Evolutionary conservation across 2,888 invertebrate species (phyloP).

Genomic region (Drosophila lutescens): DNA sequence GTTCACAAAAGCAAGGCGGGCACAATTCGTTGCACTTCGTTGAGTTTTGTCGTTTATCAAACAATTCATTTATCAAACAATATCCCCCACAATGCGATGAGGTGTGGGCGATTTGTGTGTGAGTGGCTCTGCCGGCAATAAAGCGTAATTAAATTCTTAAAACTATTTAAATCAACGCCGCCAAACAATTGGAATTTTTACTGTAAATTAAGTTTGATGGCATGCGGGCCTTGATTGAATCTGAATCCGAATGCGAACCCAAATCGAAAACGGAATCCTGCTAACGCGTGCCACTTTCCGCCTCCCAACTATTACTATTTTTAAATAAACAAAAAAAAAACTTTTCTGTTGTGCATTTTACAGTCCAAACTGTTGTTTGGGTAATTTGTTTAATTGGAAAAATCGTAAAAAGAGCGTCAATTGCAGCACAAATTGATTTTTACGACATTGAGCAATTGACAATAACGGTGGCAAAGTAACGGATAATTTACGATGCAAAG

Average conservation of each 20-base stretch:
- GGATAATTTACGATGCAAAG: slow-evolving; percentile 61
- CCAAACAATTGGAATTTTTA: slow-evolving; percentile 62
- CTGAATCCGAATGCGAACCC: slow-evolving; percentile 1
- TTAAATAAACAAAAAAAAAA: slow-evolving; percentile 35
- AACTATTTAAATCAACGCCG: slow-evolving; percentile 73
- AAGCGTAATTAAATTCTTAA: slow-evolving; percentile 57
- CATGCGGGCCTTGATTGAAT: slow-evolving; percentile 46
- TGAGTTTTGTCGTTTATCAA: slow-evolving; percentile 50
- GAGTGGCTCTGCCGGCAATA: slow-evolving; percentile 41
- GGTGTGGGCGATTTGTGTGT: slow-evolving; percentile 69
- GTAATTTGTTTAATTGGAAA: slow-evolving; percentile 80
- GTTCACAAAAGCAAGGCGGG: slow-evolving; percentile 28
- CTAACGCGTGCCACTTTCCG: slow-evolving; percentile 46
- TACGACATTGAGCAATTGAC: slow-evolving; percentile 73
- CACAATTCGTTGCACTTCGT: slow-evolving; percentile 75
- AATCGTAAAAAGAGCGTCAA: slow-evolving; percentile 71
- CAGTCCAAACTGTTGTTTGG: slow-evolving; percentile 52
- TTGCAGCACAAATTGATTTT: slow-evolving; percentile 68
- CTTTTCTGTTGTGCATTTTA: slow-evolving; percentile 49
- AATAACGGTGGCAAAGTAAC: slow-evolving; percentile 62
- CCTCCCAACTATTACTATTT: slow-evolving; percentile 27
- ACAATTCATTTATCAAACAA: slow-evolving; percentile 29
- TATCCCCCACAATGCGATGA: slow-evolving; percentile 3
- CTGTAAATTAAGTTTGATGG: slow-evolving; percentile 64
- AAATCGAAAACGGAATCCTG: slow-evolving; percentile 24